Evolutionary conservation across 2,797 vertebrate genomes (phyloP).

Genomic region (Spheniscus humboldti): DNA sequence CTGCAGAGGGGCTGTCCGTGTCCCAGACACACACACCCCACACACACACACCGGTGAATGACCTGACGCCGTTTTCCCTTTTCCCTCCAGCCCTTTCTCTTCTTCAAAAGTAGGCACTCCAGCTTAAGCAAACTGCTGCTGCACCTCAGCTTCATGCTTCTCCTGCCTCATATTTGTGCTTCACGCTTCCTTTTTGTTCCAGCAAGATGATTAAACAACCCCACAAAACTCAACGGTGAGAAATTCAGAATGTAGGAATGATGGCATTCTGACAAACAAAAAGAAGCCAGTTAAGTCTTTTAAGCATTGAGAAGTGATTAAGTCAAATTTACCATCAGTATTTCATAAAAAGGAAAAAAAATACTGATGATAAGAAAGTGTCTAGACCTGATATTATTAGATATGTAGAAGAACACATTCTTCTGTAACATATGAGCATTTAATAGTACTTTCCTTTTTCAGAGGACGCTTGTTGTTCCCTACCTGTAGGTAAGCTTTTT

Average conservation of each 20-base stretch:
- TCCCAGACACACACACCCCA: background rate
- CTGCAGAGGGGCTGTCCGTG: background rate
- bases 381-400: background rate
- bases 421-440: background rate
- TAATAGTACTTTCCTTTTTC: background rate
- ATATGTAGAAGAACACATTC: background rate
- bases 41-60: fast-evolving
- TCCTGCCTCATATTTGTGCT: background rate
- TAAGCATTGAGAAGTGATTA: background rate
- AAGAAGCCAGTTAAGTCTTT: background rate
- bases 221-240: background rate
- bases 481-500: background rate
- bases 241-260: background rate
- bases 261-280: background rate
- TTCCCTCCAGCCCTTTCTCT: background rate
- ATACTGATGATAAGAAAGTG: background rate
- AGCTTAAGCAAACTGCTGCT: background rate
- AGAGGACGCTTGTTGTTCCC: background rate
- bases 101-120: background rate
- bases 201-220: background rate
- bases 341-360: background rate
- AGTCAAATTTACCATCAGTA: background rate
- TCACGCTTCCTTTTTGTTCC: background rate
- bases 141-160: background rate
- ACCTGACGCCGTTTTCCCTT: background rate